Conservation (phyloP, 2,113 vertebrate genomes). For the Amphilophus citrinellus region DNA sequence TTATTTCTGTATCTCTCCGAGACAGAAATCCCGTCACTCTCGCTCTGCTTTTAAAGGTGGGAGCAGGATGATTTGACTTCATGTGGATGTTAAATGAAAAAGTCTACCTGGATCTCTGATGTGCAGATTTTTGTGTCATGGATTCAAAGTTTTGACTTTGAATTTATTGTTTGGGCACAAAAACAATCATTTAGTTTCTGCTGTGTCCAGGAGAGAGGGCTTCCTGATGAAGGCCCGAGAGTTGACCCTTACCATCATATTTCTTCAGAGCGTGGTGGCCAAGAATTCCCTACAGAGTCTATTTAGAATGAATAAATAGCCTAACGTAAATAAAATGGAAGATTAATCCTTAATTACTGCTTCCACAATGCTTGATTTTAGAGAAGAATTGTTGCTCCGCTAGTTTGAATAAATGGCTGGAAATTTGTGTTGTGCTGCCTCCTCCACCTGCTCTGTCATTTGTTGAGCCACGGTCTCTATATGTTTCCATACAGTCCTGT, state of each 20-base stretch:
- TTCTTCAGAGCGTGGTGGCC: too few species aligned
- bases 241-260: too few species aligned
- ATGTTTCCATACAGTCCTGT: too few species aligned
- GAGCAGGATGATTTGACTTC: not conserved
- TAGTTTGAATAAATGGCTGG: too few species aligned
- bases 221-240: not conserved
- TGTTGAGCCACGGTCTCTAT: not conserved
- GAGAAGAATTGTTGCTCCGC: not conserved
- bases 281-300: too few species aligned
- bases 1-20: not conserved
- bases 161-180: not conserved
- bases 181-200: not conserved
- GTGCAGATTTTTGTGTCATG: not conserved
- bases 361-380: not conserved
- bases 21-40: not conserved
- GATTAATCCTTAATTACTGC: not conserved
- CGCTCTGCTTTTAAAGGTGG: not conserved
- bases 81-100: not conserved
- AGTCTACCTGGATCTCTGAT: not conserved
- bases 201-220: too few species aligned
- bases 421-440: not conserved
- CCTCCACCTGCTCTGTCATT: not conserved
- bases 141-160: not conserved
- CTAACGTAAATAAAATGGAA: not conserved
- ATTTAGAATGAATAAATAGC: too few species aligned